phyloP scores from a whole-genome alignment of 2,888 invertebrate species.

The Leucozona laternaria region DNA sequence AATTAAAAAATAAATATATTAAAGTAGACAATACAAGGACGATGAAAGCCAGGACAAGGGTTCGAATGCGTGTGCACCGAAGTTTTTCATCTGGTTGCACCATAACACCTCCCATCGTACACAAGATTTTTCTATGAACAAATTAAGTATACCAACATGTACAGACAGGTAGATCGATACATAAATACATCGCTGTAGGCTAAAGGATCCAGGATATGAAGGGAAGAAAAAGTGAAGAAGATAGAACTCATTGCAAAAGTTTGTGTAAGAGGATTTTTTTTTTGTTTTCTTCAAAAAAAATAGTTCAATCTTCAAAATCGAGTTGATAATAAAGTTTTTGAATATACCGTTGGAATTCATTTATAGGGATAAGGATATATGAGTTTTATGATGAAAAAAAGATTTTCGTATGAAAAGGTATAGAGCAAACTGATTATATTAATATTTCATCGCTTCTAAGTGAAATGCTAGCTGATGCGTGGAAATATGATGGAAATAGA shows the following conservation, averaged over 20 bases:
- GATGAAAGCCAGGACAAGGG: not conserved
- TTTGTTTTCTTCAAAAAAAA: slow-evolving; percentile 10
- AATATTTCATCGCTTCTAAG: slow-evolving; percentile 47
- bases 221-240: slow-evolving; percentile 3
- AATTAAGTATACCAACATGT: not conserved
- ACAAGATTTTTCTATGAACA: not conserved
- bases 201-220: not conserved
- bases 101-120: slow-evolving; percentile 22
- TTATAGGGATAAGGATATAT: slow-evolving; percentile 7
- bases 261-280: slow-evolving; percentile 29
- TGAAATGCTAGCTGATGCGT: slow-evolving; percentile 34
- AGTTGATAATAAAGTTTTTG: slow-evolving; percentile 38
- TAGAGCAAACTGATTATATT: slow-evolving; percentile 35
- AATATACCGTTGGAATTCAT: not conserved
- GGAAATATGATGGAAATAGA: slow-evolving; percentile 2
- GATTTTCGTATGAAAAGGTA: slow-evolving; percentile 28
- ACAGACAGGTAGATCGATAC: not conserved
- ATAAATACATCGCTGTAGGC: not conserved
- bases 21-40: not conserved
- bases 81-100: slow-evolving; percentile 19
- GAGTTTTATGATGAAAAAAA: slow-evolving; percentile 18
- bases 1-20: not conserved
- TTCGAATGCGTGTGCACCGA: not conserved
- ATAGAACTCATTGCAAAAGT: slow-evolving; percentile 54
- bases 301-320: slow-evolving; percentile 51